These are phyloP conservation scores for Sebastes hubbsi DNA, from an alignment of 2,797 vertebrate species.

Conservation along the genomic window DNA sequence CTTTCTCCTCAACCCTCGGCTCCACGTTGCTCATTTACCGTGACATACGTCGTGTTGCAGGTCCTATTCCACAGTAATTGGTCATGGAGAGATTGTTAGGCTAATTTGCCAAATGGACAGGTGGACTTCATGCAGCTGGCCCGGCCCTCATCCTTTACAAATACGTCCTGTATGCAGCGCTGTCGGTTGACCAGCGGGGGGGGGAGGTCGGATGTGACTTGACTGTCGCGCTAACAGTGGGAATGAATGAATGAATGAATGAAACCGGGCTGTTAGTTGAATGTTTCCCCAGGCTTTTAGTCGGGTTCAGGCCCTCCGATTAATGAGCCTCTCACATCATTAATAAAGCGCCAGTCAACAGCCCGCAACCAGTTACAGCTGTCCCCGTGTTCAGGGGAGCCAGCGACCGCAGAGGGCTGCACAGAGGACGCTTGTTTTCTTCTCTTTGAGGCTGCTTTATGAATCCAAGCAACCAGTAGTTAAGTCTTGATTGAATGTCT, in stretches of 20 bases:
- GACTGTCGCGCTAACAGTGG: not conserved
- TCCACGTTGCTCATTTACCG: not conserved
- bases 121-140: slow-evolving; percentile 58
- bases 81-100: slow-evolving; percentile 36
- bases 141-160: not conserved
- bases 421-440: not conserved
- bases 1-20: not conserved
- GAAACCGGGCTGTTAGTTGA: slow-evolving; percentile 42
- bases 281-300: slow-evolving; percentile 62
- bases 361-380: slow-evolving; percentile 55
- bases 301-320: slow-evolving; percentile 26
- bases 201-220: not conserved
- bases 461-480: not conserved
- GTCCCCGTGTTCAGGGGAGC: not conserved
- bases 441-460: not conserved
- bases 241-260: slow-evolving; percentile 34
- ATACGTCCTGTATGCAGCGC: slow-evolving; percentile 21
- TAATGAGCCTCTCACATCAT: slow-evolving; percentile 72
- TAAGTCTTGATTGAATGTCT: not conserved
- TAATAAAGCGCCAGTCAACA: slow-evolving; percentile 69
- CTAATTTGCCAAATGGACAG: slow-evolving; percentile 52
- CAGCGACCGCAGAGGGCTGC: not conserved
- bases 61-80: slow-evolving; percentile 43
- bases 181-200: not conserved
- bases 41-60: slow-evolving; percentile 56